phyloP scores from a whole-genome alignment of 2,797 vertebrate genomes.

The Australoheros facetus region DNA sequence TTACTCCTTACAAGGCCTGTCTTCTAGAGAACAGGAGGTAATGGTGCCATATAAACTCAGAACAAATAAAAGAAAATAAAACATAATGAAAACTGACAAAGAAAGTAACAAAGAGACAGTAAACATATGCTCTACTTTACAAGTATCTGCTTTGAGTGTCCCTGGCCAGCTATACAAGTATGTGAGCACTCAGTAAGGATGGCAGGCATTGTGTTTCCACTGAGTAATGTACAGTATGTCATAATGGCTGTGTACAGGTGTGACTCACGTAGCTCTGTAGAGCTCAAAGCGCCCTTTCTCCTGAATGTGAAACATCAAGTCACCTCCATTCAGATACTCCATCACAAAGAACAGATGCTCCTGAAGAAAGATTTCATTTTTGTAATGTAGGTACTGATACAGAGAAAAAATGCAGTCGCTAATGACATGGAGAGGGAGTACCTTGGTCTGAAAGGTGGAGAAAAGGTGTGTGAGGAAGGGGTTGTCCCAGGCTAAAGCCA shows the following conservation, averaged over 20 bases:
- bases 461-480: constrained; percentile 97
- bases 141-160: background rate
- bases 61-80: constrained; percentile 3
- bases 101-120: constrained; percentile 4
- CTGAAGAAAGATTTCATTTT: constrained; percentile 70
- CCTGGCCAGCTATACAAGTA: background rate
- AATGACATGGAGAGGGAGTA: constrained; percentile 49
- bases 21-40: constrained; percentile 36
- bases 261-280: constrained; percentile 89
- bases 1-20: constrained; percentile 64
- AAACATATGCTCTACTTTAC: constrained; percentile 19
- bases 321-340: constrained; percentile 98
- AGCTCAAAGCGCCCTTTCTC: constrained; percentile 98
- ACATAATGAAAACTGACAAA: background rate
- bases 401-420: background rate
- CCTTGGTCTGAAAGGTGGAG: constrained; percentile 97
- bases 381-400: background rate
- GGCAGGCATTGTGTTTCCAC: background rate
- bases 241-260: constrained; percentile 8
- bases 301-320: constrained; percentile 99
- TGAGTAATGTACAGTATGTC: background rate
- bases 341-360: constrained; percentile 99
- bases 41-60: background rate
- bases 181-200: background rate
- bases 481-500: constrained; percentile 95